A percentile compares a stretch with the other conserved stretches of the same genome.
Evolutionary conservation across 30 jellyfish, hydroid and myxozoan genomes (phyloP).

Genomic region (Cassiopea andromeda): DNA sequence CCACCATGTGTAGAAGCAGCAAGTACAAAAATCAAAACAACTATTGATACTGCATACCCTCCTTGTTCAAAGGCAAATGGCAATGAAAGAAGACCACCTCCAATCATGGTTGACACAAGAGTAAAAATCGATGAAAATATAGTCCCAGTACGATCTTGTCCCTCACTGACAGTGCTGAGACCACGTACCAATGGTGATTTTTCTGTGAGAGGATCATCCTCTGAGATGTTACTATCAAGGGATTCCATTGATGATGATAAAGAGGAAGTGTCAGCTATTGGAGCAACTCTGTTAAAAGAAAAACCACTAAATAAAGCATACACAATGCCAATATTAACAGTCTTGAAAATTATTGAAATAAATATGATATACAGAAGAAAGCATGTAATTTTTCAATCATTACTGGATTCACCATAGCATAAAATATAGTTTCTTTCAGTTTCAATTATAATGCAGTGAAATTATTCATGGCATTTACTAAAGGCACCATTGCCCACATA

Average conservation of each 20-base stretch:
- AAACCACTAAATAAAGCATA: neutral
- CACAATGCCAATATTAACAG: neutral
- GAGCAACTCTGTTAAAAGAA: conserved; percentile 4
- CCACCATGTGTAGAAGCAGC: conserved; percentile 94
- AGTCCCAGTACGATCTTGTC: conserved; percentile 75
- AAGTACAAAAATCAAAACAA: conserved; percentile 78
- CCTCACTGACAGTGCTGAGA: conserved; percentile 45
- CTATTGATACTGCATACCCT: conserved; percentile 85
- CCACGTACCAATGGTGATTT: conserved; percentile 53
- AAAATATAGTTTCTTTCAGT: too few relatives aligned
- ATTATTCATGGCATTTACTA: too few relatives aligned
- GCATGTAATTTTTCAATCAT: too few relatives aligned
- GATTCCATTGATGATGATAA: conserved; percentile 53
- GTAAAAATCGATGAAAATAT: conserved; percentile 89
- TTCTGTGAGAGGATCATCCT: conserved; percentile 49
- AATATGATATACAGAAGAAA: neutral
- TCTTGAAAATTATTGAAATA: neutral
- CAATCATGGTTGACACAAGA: conserved; percentile 96
- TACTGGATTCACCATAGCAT: too few relatives aligned
- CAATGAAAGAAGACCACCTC: conserved; percentile 93
- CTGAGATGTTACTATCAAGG: conserved; percentile 25
- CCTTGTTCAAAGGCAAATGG: conserved; percentile 98
- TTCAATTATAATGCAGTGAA: too few relatives aligned
- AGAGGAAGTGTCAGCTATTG: conserved; percentile 30
- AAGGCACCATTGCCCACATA: too few relatives aligned